Base-by-base conservation (phyloP, 2,888 invertebrate genomes). In the Drosophila colorata region DNA sequence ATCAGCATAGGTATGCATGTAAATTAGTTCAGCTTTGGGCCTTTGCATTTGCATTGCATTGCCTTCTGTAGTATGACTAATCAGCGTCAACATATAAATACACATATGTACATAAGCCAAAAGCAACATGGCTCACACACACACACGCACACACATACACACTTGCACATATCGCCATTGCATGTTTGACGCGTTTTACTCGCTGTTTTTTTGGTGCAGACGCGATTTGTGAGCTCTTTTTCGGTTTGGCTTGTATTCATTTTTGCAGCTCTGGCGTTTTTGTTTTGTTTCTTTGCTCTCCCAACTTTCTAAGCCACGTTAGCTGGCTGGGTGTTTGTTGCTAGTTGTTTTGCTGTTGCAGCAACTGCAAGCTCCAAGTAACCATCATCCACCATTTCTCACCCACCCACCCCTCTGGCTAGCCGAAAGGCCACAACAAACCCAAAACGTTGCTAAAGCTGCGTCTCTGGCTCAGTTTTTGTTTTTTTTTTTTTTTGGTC, bases 21-120 rank as follows among this genome's bases (percentile, higher is more conserved):
- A 88, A 85, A 82, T 88, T 77, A 69, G 77, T 69, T 68, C 81
- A 80, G 75, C 85, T 77, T 84, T 67, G 69, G 56, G 59, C 41
- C 61, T 66, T 53, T 74, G 73, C 63, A 67, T 66, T 60, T 66
- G 53, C 61, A 55, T 56, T 48, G 47, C 44, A 37, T 58, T 56
- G 51, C 74, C 44, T 48, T 75, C 80, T 80, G 57, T 65, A 38
- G 87, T 69, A 75, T 83, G 86, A 85, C 80, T 87, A 84, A 84
- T 77, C 79, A 78, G 64, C 53, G 60, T 48, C 65, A 48, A 40
- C 65, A 58, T 28, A 28, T 28, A 28, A 25, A 25, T 7, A 6
- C 25, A 55, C 66, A 49, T 31, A 47, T n/a, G n/a, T 6, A 41
- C 37, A 51, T 35, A 44, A 9, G n/a, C 51, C n/a, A 61, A 6